phyloP scores from a whole-genome alignment of 2,888 invertebrate species.

The Lacanobia oleracea region DNA sequence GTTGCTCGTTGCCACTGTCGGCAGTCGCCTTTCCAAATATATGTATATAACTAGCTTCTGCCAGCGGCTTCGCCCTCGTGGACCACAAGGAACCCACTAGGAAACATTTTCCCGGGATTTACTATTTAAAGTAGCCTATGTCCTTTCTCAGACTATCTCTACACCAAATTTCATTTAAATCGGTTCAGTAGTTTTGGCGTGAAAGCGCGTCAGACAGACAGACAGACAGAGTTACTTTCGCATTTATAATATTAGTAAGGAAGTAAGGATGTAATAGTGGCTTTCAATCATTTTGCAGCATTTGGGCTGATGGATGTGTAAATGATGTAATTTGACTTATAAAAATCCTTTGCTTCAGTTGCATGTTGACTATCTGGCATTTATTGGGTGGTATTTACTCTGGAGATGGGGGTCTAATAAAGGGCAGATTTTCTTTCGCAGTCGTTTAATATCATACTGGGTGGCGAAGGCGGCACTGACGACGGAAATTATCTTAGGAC shows the following conservation, averaged over 20 bases:
- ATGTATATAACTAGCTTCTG: too few species aligned
- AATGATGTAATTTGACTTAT: constrained; percentile 9
- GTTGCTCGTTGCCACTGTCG: background rate
- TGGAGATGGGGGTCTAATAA: constrained; percentile 2
- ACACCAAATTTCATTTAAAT: too few species aligned
- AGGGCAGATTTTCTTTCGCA: constrained; percentile 10
- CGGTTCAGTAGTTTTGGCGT: too few species aligned
- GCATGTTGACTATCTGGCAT: background rate
- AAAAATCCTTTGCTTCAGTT: background rate
- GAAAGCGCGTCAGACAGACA: too few species aligned
- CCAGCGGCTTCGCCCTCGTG: too few species aligned
- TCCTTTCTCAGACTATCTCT: too few species aligned
- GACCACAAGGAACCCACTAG: too few species aligned
- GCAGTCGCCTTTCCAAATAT: background rate
- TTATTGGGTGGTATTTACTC: constrained; percentile 16
- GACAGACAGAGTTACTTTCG: too few species aligned
- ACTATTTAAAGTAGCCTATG: too few species aligned
- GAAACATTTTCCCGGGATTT: too few species aligned
- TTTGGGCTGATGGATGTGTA: background rate
- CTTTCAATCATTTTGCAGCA: background rate
- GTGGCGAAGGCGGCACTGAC: background rate
- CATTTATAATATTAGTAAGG: too few species aligned
- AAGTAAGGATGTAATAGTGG: background rate
- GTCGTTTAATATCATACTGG: background rate
- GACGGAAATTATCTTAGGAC: constrained; percentile 17